Base-by-base conservation (phyloP, 1,140 invertebrate genomes). In the Anoplolepis gracilipes region DNA sequence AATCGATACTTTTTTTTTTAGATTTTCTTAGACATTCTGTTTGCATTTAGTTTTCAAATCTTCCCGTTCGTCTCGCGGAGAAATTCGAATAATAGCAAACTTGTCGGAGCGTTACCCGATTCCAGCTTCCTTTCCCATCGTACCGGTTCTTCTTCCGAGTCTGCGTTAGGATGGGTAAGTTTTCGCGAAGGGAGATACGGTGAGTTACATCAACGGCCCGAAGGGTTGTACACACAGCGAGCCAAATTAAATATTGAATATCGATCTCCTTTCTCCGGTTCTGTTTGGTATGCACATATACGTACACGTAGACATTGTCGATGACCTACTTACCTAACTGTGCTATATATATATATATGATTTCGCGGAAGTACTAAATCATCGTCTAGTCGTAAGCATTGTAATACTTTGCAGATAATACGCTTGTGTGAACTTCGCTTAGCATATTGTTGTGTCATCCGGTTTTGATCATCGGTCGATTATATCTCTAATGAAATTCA, bases 191-290 rank as follows among this genome's bases (percentile, higher is more conserved):
- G 72, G 64, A 62, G 55, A 57, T 77, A 67, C 55, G 36, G 30
- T 70, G 73, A 53, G 75, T 77, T 55, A 76, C 25, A 33, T 33
- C 16, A 25, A 25, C 33, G 39, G 39, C 59, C 39, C 10, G 2
- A 22, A 36, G 78, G 55, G 57, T 59, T 65, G 65, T 59, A 85
- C 73, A 77, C 64, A 59, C 55, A 42, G 61, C 46, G 79, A 81
- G 81, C 76, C 86, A 91, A 92, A 92, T 92, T 92, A 92, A 91
- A 90, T 92, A 92, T 91, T 89, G 91, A 92, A 92, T 91, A 92
- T 92, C 90, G 89, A 91, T 85, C 84, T 39, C 64, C 67, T 57
- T 79, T 46, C 76, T 72, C 28, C 57, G 72, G 10, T 39, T 55
- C 53, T 62, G 86, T 46, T 49, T 46, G 33, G 16, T 70, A 46